phyloP scores from a whole-genome alignment of 1,140 invertebrate species.

The Rhynchophorus ferrugineus region DNA sequence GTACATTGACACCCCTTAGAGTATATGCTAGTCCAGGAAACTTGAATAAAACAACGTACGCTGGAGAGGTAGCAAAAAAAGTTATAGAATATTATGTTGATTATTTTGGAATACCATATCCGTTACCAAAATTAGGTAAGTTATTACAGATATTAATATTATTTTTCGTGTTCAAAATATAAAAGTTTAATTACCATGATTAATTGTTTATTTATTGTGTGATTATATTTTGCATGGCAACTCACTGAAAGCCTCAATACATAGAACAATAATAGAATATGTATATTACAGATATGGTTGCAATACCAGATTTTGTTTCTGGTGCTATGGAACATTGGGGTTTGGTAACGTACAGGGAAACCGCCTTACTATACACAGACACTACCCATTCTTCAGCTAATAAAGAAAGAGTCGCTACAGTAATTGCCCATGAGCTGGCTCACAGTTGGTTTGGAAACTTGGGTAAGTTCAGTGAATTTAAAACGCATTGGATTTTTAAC shows the following conservation, averaged over 20 bases:
- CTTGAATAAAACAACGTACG: conserved; percentile 71
- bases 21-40: conserved; percentile 68
- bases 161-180: no score
- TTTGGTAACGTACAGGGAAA: conserved; percentile 76
- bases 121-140: conserved; percentile 76
- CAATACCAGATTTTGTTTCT: conserved; percentile 89
- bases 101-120: conserved; percentile 80
- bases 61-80: conserved; percentile 66
- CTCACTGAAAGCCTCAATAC: no score
- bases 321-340: conserved; percentile 97
- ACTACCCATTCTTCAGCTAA: conserved; percentile 61
- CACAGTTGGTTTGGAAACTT: conserved; percentile 91
- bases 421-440: conserved; percentile 85
- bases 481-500: conserved; percentile 30
- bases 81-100: conserved; percentile 80
- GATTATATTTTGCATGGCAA: no score
- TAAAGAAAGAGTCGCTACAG: conserved; percentile 69
- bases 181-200: no score
- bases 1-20: conserved; percentile 50
- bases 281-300: conserved; percentile 75
- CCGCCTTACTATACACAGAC: conserved; percentile 67
- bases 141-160: no score
- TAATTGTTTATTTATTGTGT: no score
- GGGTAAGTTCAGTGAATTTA: conserved; percentile 44
- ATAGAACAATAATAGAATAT: no score